phyloP scores from a whole-genome alignment of 2,888 invertebrate genomes.

The Operophtera brumata region DNA sequence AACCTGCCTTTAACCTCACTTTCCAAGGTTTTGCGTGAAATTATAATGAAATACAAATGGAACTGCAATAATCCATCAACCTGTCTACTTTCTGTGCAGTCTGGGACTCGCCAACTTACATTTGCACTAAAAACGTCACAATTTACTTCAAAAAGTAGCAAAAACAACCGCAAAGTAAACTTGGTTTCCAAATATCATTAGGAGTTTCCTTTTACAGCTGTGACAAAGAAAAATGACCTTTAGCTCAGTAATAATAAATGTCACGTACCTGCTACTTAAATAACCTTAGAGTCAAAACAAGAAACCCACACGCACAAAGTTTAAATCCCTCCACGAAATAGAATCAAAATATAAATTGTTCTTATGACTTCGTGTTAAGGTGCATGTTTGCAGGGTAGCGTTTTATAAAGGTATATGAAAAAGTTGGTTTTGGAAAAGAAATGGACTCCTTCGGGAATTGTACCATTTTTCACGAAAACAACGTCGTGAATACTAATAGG shows the following conservation, averaged over 20 bases:
- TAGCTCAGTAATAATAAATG: slow-evolving; percentile 36
- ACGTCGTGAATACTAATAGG: slow-evolving; percentile 56
- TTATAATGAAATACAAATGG: slow-evolving; percentile 54
- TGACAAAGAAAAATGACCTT: slow-evolving; percentile 41
- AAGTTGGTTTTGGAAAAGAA: slow-evolving; percentile 41
- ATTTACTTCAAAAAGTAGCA: slow-evolving; percentile 29
- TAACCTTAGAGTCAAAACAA: slow-evolving; percentile 37
- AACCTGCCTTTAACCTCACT: neutral
- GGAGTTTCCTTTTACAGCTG: slow-evolving; percentile 29
- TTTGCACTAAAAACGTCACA: slow-evolving; percentile 34
- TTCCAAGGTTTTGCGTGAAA: slow-evolving; percentile 27
- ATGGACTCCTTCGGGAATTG: slow-evolving; percentile 52
- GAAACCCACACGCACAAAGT: slow-evolving; percentile 20
- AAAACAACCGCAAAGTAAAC: slow-evolving; percentile 40
- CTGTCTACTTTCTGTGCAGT: slow-evolving; percentile 49
- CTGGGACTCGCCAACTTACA: slow-evolving; percentile 43
- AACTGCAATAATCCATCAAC: slow-evolving; percentile 61
- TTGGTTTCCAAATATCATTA: slow-evolving; percentile 54
- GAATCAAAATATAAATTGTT: neutral
- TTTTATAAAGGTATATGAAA: slow-evolving; percentile 21
- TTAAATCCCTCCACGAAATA: neutral
- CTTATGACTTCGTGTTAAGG: slow-evolving; percentile 23
- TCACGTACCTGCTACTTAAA: slow-evolving; percentile 31
- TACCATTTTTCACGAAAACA: slow-evolving; percentile 63
- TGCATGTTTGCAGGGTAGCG: slow-evolving; percentile 17